Conservation (phyloP, 1,140 invertebrate genomes). For the Tetragnatha versicolor region DNA sequence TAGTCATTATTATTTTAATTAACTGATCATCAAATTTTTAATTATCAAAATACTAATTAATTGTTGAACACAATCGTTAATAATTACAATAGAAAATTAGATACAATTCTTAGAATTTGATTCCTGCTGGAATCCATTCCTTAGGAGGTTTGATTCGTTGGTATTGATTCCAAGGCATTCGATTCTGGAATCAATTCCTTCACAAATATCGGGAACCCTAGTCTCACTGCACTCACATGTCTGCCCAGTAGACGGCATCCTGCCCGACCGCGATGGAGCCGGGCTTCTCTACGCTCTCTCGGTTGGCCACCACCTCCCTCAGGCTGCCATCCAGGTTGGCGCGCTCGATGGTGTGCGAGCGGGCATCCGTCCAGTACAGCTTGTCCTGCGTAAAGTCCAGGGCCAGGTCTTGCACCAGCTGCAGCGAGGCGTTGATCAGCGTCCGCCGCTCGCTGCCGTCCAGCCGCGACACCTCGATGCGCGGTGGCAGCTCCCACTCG, state of each 20-base stretch:
- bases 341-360: conserved; percentile 67
- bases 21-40: too few relatives aligned
- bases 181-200: too few relatives aligned
- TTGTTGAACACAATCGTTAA: too few relatives aligned
- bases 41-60: too few relatives aligned
- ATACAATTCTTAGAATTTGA: too few relatives aligned
- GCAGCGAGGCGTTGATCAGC: conserved; percentile 63
- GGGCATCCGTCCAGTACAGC: conserved; percentile 66
- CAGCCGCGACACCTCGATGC: conserved; percentile 66
- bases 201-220: too few relatives aligned
- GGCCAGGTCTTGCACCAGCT: conserved; percentile 63
- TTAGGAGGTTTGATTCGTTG: too few relatives aligned
- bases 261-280: conserved; percentile 67
- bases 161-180: too few relatives aligned
- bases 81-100: too few relatives aligned
- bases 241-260: conserved; percentile 69
- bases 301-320: conserved; percentile 78
- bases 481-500: conserved; percentile 64
- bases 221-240: conserved; percentile 66
- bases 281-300: conserved; percentile 61
- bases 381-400: conserved; percentile 63
- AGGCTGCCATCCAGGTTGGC: conserved; percentile 72
- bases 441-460: conserved; percentile 66
- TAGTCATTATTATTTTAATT: too few relatives aligned
- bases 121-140: too few relatives aligned